Percentiles rank a stretch among this genome's conserved stretches.
Evolutionary conservation across 2,797 vertebrate species (phyloP).

Genomic region (Phalanger gymnotis): DNA sequence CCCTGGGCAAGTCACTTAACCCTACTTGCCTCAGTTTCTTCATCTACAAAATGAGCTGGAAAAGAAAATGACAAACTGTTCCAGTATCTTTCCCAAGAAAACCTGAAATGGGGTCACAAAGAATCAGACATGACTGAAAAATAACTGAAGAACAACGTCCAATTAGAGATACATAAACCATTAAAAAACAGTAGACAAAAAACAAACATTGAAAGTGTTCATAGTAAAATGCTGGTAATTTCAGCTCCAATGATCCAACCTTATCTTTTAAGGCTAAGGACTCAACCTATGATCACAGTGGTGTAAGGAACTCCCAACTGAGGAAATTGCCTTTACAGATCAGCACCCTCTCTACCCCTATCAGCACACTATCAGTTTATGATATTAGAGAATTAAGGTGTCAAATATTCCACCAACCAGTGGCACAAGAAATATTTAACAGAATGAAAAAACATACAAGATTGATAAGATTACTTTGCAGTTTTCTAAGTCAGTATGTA

Average conservation of each 20-base stretch:
- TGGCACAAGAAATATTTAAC: neutral
- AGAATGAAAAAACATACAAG: neutral
- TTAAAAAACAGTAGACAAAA: conserved; percentile 52
- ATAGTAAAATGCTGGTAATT: conserved; percentile 38
- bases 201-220: conserved; percentile 29
- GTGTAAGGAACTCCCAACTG: neutral
- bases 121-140: neutral
- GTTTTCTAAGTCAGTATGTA: neutral
- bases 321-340: neutral
- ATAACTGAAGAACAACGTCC: neutral
- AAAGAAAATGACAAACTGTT: neutral
- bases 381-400: neutral
- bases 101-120: neutral
- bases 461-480: neutral
- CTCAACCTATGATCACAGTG: neutral
- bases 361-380: too few relatives aligned
- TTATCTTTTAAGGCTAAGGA: neutral
- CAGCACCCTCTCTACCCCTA: neutral
- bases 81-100: neutral
- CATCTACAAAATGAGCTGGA: neutral
- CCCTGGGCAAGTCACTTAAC: neutral
- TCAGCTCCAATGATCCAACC: conserved; percentile 9
- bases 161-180: conserved; percentile 54
- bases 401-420: neutral
- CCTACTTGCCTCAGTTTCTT: neutral